Percentiles rank a stretch among this genome's conserved stretches.
Evolutionary conservation across 1,140 invertebrate genomes (phyloP).

Genomic region (Trachelipus rathkii): DNA sequence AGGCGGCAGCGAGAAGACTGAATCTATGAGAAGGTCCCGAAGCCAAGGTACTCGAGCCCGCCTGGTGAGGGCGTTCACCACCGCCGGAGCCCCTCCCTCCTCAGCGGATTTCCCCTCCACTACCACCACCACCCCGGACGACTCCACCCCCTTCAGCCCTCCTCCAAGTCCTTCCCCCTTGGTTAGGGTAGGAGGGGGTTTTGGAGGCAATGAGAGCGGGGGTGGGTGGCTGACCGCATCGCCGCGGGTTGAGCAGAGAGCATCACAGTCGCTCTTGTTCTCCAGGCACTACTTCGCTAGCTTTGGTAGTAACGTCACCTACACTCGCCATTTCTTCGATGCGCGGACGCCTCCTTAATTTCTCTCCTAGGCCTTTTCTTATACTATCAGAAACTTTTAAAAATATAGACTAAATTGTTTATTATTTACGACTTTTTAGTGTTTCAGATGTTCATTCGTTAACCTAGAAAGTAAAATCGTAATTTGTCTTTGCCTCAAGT

Average conservation of each 20-base stretch:
- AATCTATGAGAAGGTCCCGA: slow-evolving; percentile 64
- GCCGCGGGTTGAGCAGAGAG: slow-evolving; percentile 50
- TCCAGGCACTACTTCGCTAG: slow-evolving; percentile 7
- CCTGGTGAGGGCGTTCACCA: slow-evolving; percentile 52
- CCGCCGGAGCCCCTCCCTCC: slow-evolving; percentile 49
- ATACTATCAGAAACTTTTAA: neutral
- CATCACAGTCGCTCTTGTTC: slow-evolving; percentile 48
- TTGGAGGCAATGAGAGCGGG: slow-evolving; percentile 39
- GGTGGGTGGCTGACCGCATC: slow-evolving; percentile 48
- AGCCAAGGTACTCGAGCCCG: slow-evolving; percentile 71
- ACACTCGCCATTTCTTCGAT: slow-evolving; percentile 26
- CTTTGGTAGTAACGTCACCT: slow-evolving; percentile 56
- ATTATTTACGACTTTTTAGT: no score
- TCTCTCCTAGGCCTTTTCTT: neutral
- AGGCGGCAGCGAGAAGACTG: slow-evolving; percentile 49
- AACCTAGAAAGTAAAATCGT: no score
- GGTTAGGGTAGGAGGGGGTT: slow-evolving; percentile 38
- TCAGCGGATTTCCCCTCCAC: slow-evolving; percentile 48
- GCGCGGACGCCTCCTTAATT: slow-evolving; percentile 25
- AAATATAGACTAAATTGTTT: no score
- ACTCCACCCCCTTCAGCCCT: slow-evolving; percentile 32
- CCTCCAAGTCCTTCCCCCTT: slow-evolving; percentile 45
- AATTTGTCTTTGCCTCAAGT: no score
- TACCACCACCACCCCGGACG: slow-evolving; percentile 46
- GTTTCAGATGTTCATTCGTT: no score